Evolutionary conservation across 2,797 vertebrate genomes (phyloP).

Genomic region (Anolis apletophallus): DNA sequence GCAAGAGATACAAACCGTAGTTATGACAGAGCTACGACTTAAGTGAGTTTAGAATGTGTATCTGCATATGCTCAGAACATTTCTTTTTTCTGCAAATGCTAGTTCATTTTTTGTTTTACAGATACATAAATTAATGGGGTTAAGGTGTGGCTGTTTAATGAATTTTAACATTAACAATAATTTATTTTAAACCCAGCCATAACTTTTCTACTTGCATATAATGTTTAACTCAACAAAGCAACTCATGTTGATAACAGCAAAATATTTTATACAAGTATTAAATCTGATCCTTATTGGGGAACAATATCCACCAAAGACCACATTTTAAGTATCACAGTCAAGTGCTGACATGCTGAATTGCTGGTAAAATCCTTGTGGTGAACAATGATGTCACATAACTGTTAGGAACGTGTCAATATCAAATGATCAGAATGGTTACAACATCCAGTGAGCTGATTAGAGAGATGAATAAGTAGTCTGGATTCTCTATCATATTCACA

Average conservation of each 20-base stretch:
- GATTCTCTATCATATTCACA: not conserved
- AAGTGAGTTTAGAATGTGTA: not conserved
- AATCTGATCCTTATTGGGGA: slow-evolving; percentile 25
- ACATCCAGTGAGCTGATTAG: slow-evolving; percentile 55
- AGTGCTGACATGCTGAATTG: slow-evolving; percentile 39
- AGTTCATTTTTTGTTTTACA: not conserved
- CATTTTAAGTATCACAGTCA: slow-evolving; percentile 25
- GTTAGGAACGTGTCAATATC: slow-evolving; percentile 34
- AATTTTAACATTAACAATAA: not conserved
- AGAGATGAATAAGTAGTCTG: slow-evolving; percentile 33
- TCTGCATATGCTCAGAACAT: not conserved
- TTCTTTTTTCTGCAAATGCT: not conserved
- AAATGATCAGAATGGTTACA: slow-evolving; percentile 16
- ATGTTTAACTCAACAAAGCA: slow-evolving; percentile 25
- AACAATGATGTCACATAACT: slow-evolving; percentile 41
- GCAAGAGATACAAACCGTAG: no score
- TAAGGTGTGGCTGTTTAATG: not conserved
- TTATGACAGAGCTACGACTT: not conserved
- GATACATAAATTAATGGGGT: not conserved
- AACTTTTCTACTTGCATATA: slow-evolving; percentile 15
- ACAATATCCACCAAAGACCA: not conserved
- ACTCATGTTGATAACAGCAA: slow-evolving; percentile 3
- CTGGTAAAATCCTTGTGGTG: slow-evolving; percentile 44
- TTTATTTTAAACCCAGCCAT: slow-evolving; percentile 32
- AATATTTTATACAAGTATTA: not conserved